Evolutionary conservation across 2,113 vertebrate genomes (phyloP), one percentile per base, ranked within the genome.

Genomic region (Lates calcarifer): DNA sequence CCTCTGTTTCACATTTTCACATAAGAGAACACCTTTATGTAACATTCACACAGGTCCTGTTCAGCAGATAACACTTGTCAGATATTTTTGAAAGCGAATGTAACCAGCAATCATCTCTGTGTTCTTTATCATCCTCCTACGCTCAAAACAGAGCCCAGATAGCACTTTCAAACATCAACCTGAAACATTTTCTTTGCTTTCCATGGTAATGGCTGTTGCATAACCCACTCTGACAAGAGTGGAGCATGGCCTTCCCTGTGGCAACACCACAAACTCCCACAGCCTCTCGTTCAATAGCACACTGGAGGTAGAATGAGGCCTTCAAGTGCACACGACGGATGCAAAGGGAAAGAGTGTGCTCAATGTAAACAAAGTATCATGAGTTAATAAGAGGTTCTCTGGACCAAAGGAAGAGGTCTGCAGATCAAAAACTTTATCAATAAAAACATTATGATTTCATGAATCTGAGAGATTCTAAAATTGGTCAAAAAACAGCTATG

Each of bases 171-270:
- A 86, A 85, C 85, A 81, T 87, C 85, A 84, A 77, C 81, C 87
- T 73, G 77, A 84, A 87, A 81, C 71, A 31, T 70, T 82, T 80
- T 56, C 45, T 67, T 64, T 88, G 74, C 87, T 88, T 77, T 89
- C 87, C 53, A 53, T 77, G 83, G 91, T 91, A 91, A 90, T 92
- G 85, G 88, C 81, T 84, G 91, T 95, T 95, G 87, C 89, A 89
- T 92, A 95, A 94, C 64, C 71, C 91, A 90, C 91, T 93, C 89
- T 87, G 79, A 91, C 61, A 71, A 26, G 87, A 93, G 83, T 14
- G 80, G 84, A 88, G 79, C 85, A 61, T 13, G 81, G 86, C 88
- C 91, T 91, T 90, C 82, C 70, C 90, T n/a, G 83, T 80, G 87
- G 89, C 86, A 92, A 87, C 73, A 58, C 77, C 80, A 70, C 85